Evolutionary conservation across 2,113 vertebrate genomes (phyloP).

Genomic region (Anarhynchus alexandrinus): DNA sequence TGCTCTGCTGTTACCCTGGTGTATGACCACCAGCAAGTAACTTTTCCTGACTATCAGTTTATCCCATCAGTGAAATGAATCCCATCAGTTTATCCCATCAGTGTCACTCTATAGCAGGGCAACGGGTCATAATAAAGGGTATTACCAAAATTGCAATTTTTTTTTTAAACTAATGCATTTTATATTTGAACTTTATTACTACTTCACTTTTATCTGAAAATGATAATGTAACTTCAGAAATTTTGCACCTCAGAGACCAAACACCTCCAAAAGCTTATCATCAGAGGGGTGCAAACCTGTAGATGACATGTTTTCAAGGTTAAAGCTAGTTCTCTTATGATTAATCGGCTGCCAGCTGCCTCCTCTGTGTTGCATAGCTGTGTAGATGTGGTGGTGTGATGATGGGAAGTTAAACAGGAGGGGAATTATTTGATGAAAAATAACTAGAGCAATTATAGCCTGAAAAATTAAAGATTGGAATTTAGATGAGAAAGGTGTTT

Average conservation of each 20-base stretch:
- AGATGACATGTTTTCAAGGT: background rate
- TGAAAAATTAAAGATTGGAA: slow-evolving; percentile 16
- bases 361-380: background rate
- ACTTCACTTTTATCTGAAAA: background rate
- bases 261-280: background rate
- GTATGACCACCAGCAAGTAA: background rate
- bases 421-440: background rate
- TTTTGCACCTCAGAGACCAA: background rate
- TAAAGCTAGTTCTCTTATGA: background rate
- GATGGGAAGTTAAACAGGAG: background rate
- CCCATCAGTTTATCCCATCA: background rate
- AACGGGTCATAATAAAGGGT: too few relatives aligned
- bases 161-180: background rate
- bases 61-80: background rate
- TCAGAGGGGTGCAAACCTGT: background rate
- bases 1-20: background rate
- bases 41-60: background rate
- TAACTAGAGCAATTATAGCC: background rate
- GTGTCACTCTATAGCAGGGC: background rate
- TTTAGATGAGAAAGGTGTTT: slow-evolving; percentile 6
- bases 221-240: background rate
- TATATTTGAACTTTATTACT: background rate
- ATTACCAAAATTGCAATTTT: background rate
- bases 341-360: background rate
- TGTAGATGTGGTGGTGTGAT: background rate